Evolutionary conservation across 2,888 invertebrate species (phyloP).

Genomic region (Sturmia bella): DNA sequence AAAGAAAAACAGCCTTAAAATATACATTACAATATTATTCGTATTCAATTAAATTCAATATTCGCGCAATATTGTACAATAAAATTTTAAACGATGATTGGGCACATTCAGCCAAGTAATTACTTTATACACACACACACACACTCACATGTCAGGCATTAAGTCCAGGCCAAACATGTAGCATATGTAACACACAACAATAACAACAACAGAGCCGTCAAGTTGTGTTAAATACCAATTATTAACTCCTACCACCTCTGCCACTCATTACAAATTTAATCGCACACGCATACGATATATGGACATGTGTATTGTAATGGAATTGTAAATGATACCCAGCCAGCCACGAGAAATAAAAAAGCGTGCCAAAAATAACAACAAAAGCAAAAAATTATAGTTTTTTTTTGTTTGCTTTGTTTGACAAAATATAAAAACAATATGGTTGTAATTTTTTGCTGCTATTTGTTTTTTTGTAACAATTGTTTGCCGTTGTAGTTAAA

Average conservation of each 20-base stretch:
- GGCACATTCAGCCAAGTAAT: conserved; percentile 16
- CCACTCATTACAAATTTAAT: conserved; percentile 57
- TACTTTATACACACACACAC: too few relatives aligned
- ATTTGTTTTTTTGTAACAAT: conserved; percentile 22
- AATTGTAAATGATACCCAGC: conserved; percentile 38
- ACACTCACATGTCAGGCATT: conserved; percentile 14
- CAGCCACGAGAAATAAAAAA: conserved; percentile 11
- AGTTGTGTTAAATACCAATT: conserved; percentile 69
- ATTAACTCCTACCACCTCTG: conserved; percentile 62
- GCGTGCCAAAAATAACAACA: conserved; percentile 24
- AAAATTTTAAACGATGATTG: conserved; percentile 37
- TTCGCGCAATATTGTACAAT: conserved; percentile 30
- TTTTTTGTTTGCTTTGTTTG: not conserved
- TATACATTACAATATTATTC: conserved; percentile 20
- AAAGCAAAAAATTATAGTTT: conserved; percentile 13
- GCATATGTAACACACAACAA: not conserved
- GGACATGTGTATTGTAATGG: conserved; percentile 30
- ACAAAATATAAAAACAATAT: conserved; percentile 39
- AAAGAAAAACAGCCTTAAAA: not conserved
- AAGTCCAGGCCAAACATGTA: conserved; percentile 6
- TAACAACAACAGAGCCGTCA: too few relatives aligned
- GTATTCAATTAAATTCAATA: conserved; percentile 56
- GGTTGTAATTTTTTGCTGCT: conserved; percentile 1
- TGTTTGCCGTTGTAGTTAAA: conserved; percentile 37
- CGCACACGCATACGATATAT: conserved; percentile 13